A percentile compares a stretch with the other conserved stretches of the same genome.
These are phyloP conservation scores for Xestia c-nigrum DNA, from an alignment of 2,888 invertebrate species.

Conservation along the genomic window DNA sequence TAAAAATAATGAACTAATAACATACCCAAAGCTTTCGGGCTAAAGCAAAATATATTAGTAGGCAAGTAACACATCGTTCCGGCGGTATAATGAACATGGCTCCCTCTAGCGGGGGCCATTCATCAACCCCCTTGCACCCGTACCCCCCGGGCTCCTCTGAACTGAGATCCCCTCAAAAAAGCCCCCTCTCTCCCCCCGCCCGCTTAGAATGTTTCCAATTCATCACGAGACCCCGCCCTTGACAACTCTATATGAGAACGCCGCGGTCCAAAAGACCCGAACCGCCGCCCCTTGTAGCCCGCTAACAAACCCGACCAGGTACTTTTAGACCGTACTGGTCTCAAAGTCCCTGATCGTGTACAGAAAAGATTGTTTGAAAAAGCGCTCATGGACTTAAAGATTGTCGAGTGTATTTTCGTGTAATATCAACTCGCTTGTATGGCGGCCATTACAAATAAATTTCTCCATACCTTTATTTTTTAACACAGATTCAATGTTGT, in stretches of 20 bases:
- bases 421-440: constrained; percentile 80
- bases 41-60: constrained; percentile 88
- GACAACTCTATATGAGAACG: constrained; percentile 91
- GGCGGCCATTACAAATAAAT: constrained; percentile 87
- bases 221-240: constrained; percentile 91
- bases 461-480: constrained; percentile 82
- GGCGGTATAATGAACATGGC: constrained; percentile 90
- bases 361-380: constrained; percentile 66
- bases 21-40: constrained; percentile 78
- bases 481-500: constrained; percentile 78
- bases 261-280: constrained; percentile 80
- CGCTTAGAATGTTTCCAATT: constrained; percentile 89
- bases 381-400: constrained; percentile 73
- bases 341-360: constrained; percentile 67
- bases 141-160: constrained; percentile 75
- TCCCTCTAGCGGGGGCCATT: constrained; percentile 86
- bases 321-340: constrained; percentile 72
- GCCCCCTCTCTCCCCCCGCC: constrained; percentile 83
- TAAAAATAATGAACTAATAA: constrained; percentile 88
- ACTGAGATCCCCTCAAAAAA: constrained; percentile 83
- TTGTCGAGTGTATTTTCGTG: constrained; percentile 83
- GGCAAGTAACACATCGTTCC: constrained; percentile 89
- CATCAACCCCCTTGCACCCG: constrained; percentile 85
- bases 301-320: constrained; percentile 60
- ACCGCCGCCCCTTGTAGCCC: constrained; percentile 67